Conservation (phyloP, 2,888 invertebrate genomes). For the Andrena camellia region DNA sequence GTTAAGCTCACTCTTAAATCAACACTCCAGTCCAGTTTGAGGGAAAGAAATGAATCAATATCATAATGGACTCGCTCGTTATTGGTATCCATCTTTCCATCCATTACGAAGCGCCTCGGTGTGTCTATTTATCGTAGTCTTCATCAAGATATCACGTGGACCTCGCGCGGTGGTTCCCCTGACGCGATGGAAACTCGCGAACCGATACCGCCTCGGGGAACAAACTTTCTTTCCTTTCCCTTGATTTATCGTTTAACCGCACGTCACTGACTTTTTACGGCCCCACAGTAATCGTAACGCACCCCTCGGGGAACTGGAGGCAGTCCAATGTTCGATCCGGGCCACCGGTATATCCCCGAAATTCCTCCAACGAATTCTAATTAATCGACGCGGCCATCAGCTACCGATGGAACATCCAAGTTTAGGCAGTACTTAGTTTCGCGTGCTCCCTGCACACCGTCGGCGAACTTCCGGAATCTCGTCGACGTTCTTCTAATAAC, state of each 20-base stretch:
- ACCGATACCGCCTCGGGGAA: not conserved
- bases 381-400: slow-evolving; percentile 15
- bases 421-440: not conserved
- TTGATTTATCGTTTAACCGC: not conserved
- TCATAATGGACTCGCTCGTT: slow-evolving; percentile 43
- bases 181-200: not conserved
- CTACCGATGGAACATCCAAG: not conserved
- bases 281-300: too few relatives aligned
- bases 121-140: slow-evolving; percentile 14
- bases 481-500: slow-evolving; percentile 37
- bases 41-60: slow-evolving; percentile 31
- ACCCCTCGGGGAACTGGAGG: not conserved
- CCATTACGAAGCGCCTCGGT: slow-evolving; percentile 17
- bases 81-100: slow-evolving; percentile 21
- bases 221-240: not conserved
- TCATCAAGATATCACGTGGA: slow-evolving; percentile 31
- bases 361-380: slow-evolving; percentile 6
- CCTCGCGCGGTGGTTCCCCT: too few relatives aligned
- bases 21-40: not conserved
- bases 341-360: not conserved
- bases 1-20: slow-evolving; percentile 26
- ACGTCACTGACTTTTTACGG: too few relatives aligned
- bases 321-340: not conserved
- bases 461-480: slow-evolving; percentile 7
- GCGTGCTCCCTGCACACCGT: not conserved